Conservation (phyloP, 2,888 invertebrate species). For the Pyrgus malvae region DNA sequence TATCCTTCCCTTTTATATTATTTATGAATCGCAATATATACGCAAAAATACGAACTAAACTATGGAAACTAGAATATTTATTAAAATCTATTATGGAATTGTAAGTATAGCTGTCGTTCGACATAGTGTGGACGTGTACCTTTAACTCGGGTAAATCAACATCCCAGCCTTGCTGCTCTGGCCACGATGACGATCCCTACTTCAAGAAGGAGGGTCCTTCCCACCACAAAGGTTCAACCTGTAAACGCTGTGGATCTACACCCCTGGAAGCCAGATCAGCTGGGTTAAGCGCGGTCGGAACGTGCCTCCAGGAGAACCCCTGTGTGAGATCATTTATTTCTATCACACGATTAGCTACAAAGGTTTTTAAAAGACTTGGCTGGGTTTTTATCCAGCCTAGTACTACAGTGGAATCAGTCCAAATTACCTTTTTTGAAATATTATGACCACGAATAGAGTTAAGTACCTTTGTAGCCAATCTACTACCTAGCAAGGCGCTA, state of each 20-base stretch:
- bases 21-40: not conserved
- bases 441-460: not conserved
- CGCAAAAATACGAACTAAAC: not conserved
- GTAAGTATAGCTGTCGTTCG: too few relatives aligned
- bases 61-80: not conserved
- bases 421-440: not conserved
- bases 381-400: not conserved
- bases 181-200: too few relatives aligned
- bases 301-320: too few relatives aligned
- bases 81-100: not conserved
- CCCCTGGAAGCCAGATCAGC: too few relatives aligned
- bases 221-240: too few relatives aligned
- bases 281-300: too few relatives aligned
- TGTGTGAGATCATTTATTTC: not conserved
- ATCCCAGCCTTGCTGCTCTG: too few relatives aligned
- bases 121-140: too few relatives aligned
- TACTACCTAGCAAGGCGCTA: not conserved
- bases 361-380: not conserved
- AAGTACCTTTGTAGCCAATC: not conserved
- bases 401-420: not conserved
- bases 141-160: too few relatives aligned
- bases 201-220: too few relatives aligned
- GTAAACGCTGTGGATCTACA: too few relatives aligned
- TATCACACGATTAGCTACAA: not conserved
- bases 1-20: not conserved